Evolutionary conservation across 2,113 vertebrate species (phyloP).

Genomic region (Chascanopsetta lugubris): DNA sequence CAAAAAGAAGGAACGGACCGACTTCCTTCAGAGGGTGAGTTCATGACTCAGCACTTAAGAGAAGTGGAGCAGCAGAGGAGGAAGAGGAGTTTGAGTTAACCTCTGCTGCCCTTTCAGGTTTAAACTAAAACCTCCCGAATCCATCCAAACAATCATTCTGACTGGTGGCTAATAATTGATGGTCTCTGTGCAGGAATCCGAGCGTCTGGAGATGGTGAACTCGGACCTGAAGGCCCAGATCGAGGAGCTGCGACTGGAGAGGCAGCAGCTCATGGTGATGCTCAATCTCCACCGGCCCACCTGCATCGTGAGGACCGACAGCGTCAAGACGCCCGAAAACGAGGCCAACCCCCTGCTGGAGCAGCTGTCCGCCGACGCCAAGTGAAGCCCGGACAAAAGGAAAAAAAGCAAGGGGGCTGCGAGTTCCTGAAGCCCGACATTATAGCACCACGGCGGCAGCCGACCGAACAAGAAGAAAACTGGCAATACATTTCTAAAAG

Average conservation of each 20-base stretch:
- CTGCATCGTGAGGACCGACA: slow-evolving; percentile 95
- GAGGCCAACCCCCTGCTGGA: slow-evolving; percentile 90
- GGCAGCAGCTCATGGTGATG: slow-evolving; percentile 95
- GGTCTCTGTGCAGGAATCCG: slow-evolving; percentile 85
- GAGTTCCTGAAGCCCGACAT: slow-evolving; percentile 20
- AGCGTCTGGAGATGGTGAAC: slow-evolving; percentile 94
- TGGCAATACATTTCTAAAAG: slow-evolving; percentile 58
- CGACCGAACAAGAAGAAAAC: slow-evolving; percentile 46
- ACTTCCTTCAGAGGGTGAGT: slow-evolving; percentile 94
- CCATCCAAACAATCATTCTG: no score
- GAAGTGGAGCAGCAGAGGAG: slow-evolving; percentile 4
- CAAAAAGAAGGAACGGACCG: slow-evolving; percentile 97
- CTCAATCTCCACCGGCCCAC: slow-evolving; percentile 94
- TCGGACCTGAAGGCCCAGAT: slow-evolving; percentile 95
- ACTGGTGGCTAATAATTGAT: background rate
- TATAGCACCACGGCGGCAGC: slow-evolving; percentile 31
- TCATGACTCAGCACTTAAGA: slow-evolving; percentile 28
- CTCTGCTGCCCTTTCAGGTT: background rate
- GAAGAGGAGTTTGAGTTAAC: slow-evolving; percentile 11
- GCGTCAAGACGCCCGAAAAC: slow-evolving; percentile 88
- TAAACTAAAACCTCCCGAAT: background rate
- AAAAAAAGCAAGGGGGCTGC: background rate
- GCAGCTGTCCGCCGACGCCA: slow-evolving; percentile 82
- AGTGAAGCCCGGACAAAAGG: slow-evolving; percentile 66
- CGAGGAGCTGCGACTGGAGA: slow-evolving; percentile 92